These are phyloP conservation scores for Melipona beecheii DNA, from an alignment of 2,888 invertebrate species.

Conservation along the genomic window DNA sequence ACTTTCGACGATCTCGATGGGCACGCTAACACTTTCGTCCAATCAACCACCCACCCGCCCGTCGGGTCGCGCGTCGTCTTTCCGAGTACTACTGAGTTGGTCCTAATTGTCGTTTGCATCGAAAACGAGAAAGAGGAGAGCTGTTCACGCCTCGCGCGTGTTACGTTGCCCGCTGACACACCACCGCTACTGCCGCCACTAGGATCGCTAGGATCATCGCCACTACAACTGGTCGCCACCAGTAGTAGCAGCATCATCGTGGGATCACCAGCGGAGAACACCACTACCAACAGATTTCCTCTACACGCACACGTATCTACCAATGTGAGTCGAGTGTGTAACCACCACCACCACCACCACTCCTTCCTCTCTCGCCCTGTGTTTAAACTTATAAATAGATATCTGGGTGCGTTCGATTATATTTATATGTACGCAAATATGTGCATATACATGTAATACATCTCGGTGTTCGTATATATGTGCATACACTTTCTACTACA, in stretches of 20 bases:
- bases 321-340: constrained; percentile 38
- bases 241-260: constrained; percentile 26
- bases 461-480: background rate
- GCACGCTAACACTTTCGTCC: background rate
- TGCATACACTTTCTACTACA: constrained; percentile 18
- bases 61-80: too few species aligned
- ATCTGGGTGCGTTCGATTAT: constrained; percentile 81
- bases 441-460: constrained; percentile 8
- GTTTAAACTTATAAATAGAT: constrained; percentile 80
- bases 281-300: constrained; percentile 43
- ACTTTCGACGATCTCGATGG: background rate
- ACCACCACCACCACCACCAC: constrained; percentile 55
- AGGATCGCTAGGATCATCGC: constrained; percentile 19
- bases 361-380: constrained; percentile 63
- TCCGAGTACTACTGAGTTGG: too few species aligned
- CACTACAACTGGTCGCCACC: constrained; percentile 8
- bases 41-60: too few species aligned
- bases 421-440: constrained; percentile 65
- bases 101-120: background rate
- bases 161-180: constrained; percentile 21
- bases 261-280: constrained; percentile 35
- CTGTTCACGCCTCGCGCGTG: constrained; percentile 6
- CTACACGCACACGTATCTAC: constrained; percentile 54
- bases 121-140: background rate
- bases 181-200: constrained; percentile 14